Evolutionary conservation across 1,140 invertebrate species (phyloP), one percentile per base, ranked within the genome.

Genomic region (Batillaria attramentaria): DNA sequence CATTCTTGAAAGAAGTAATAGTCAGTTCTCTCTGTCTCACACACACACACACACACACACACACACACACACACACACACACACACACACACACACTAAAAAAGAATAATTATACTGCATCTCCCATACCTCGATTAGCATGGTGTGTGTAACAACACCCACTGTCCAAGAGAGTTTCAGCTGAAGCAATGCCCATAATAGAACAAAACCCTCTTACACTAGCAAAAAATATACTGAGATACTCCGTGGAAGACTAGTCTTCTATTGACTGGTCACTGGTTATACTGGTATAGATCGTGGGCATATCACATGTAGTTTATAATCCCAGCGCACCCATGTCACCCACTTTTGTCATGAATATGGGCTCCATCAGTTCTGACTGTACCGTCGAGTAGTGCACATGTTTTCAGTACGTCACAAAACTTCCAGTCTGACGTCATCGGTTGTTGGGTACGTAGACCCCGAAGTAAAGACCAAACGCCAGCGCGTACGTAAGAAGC

Each of bases 381-480:
- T 33, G 8, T 39, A 31, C 31, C 65, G 37, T 35, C 65, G 37
- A 20, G 37, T 68, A 10, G 10, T 8, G 24, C 10, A 10, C 10
- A 10, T 13, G 24, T 50, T 13, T 8, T 50, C 46, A 50, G 24
- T 13, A 10, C 10, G 10, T 50, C 57, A 62, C 57, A 62, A 6
- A n/a, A 24, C 39, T 18, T 3, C 3, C 20, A 5, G 35, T 13
- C 13, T 3, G 46, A 41, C 72, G 54, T 62, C 73, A 62, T 39
- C 39, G 35, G 73, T 75, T 75, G 54, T 57, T 62, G 73, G 73
- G 73, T 6, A 62, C 73, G 54, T 75, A 75, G 18, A 80, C 65
- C 13, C 84, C 85, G 65, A 89, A 88, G 60, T 85, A 89, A 16
- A 89, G 72, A 3, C 77, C 80, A 66, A 89, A 81, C 24, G 83